Base-by-base conservation (phyloP, 2,888 invertebrate genomes). In the Tenthredo distinguenda region DNA sequence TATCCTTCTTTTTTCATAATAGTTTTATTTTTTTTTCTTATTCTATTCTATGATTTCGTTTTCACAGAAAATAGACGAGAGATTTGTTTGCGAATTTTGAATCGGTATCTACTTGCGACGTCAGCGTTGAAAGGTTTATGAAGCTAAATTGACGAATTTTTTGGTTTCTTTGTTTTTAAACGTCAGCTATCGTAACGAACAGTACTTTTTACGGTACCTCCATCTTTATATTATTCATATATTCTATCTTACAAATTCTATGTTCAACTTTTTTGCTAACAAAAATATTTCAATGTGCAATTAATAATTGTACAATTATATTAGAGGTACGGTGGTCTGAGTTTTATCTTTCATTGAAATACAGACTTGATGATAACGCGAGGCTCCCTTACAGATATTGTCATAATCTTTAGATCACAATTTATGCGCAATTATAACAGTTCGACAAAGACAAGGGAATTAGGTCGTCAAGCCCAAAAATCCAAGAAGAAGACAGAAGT, bases 371-470 rank as follows among this genome's bases (percentile, higher is more conserved):
- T 62, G 81, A 81, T 62, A 62, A 62, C 74, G 83, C 74, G 68
- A 68, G 81, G 62, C 62, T 81, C 62, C 81, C 62, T 81, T 40
- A n/a, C 10, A 81, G 62, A 83, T 83, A 83, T 83, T 83, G 83
- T 83, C 83, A 71, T 83, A 50, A 83, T 71, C 65, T 83, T 83
- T 68, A 68, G 68, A 83, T 83, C 68, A 71, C 43, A 71, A 71
- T 83, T 47, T 83, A 83, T 71, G 83, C 68, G 68, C 83, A 83
- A 83, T 68, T 68, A 40, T 37, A 62, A 81, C 47, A 55, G 55
- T 55, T 37, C 7, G 31, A 77, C 55, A 58, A 62, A 62, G 40
- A 40, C 81, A 40, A 26, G 26, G 40, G 58, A 34, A 77, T 50
- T 55, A 37, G 31, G 34, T 55, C 58, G 15, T 77, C 55, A 40